Percentiles rank a stretch among this genome's conserved stretches.
Conservation (phyloP, 2,888 invertebrate species). For the Drosophila crucigera region DNA sequence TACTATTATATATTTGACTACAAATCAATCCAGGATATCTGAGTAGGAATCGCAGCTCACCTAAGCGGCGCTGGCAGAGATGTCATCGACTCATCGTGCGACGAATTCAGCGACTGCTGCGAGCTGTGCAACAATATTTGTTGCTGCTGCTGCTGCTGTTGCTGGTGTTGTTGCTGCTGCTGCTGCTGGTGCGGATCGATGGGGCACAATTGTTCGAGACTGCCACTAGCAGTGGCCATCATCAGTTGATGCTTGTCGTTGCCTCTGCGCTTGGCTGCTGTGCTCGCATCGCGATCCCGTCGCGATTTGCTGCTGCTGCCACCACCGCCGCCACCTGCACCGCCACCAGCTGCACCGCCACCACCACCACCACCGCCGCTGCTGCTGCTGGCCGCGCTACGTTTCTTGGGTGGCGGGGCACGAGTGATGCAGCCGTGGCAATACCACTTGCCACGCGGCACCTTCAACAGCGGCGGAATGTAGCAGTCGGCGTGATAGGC, state of each 20-base stretch:
- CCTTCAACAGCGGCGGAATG: constrained; percentile 93
- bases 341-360: constrained; percentile 57
- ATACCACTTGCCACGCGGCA: constrained; percentile 95
- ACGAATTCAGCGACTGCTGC: constrained; percentile 83
- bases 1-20: too few relatives aligned
- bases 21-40: background rate
- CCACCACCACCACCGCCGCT: constrained; percentile 61
- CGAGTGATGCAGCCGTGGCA: constrained; percentile 94
- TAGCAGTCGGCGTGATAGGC: constrained; percentile 97
- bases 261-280: constrained; percentile 77
- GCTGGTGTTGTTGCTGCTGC: constrained; percentile 47
- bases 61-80: constrained; percentile 84
- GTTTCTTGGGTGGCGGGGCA: constrained; percentile 91
- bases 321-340: constrained; percentile 29
- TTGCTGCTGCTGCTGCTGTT: constrained; percentile 62
- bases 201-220: constrained; percentile 55
- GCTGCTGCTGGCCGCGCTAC: constrained; percentile 80
- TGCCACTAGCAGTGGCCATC: constrained; percentile 43
- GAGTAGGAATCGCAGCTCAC: constrained; percentile 61
- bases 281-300: constrained; percentile 83
- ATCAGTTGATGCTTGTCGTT: constrained; percentile 59
- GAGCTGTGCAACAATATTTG: constrained; percentile 79
- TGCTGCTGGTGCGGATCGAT: constrained; percentile 51
- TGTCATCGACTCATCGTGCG: constrained; percentile 85
- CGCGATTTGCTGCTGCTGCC: constrained; percentile 87